Conservation (phyloP, 2,113 vertebrate genomes). For the Elephas maximus region DNA sequence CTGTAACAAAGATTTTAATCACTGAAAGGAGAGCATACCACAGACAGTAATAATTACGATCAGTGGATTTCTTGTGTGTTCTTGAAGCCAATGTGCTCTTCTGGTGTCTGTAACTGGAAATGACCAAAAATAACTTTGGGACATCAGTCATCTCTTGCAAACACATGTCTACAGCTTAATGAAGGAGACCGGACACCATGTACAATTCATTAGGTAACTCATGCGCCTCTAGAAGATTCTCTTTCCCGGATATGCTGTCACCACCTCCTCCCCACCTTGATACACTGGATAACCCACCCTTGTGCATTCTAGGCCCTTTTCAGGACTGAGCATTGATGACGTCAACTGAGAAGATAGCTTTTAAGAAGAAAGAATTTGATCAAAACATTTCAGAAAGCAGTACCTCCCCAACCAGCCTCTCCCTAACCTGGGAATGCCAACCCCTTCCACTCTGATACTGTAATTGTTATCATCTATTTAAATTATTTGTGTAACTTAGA, state of each 20-base stretch:
- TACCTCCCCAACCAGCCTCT: too few relatives aligned
- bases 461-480: too few relatives aligned
- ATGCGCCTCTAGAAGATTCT: too few relatives aligned
- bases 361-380: too few relatives aligned
- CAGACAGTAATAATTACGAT: background rate
- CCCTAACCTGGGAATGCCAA: background rate
- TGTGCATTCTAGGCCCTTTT: background rate
- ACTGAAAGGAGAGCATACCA: background rate
- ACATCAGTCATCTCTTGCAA: background rate
- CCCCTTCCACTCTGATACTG: too few relatives aligned
- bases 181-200: background rate
- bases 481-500: too few relatives aligned
- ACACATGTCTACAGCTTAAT: background rate
- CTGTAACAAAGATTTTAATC: too few relatives aligned
- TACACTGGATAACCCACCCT: background rate
- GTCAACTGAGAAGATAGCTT: background rate
- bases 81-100: background rate
- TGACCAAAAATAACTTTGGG: background rate
- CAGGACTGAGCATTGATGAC: background rate
- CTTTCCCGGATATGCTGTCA: too few relatives aligned
- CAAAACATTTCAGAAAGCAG: too few relatives aligned
- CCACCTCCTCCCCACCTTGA: background rate
- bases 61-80: background rate
- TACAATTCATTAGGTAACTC: background rate
- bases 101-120: background rate